Evolutionary conservation across 2,888 invertebrate species (phyloP).

Genomic region (Nephrocerus scutellatus): DNA sequence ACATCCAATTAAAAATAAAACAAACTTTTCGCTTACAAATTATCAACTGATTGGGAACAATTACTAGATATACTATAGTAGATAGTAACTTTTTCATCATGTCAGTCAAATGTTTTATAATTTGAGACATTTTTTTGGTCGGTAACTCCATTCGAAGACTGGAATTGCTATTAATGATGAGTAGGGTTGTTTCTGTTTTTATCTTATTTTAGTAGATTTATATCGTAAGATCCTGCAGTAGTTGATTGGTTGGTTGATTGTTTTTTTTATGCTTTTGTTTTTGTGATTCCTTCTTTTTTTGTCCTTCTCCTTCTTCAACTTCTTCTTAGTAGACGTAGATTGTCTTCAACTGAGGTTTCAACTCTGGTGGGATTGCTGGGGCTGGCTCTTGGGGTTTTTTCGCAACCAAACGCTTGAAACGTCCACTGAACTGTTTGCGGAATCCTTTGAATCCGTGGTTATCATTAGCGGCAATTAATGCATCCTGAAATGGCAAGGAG

Average conservation of each 20-base stretch:
- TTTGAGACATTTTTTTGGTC: conserved; percentile 17
- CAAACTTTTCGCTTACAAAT: conserved; percentile 19
- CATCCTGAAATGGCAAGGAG: conserved; percentile 67
- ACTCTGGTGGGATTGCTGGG: conserved; percentile 78
- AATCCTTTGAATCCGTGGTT: conserved; percentile 74
- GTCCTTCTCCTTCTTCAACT: conserved; percentile 8
- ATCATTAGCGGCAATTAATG: conserved; percentile 64
- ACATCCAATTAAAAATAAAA: no score
- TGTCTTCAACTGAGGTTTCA: conserved; percentile 79
- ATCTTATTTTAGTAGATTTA: conserved; percentile 16
- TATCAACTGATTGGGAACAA: no score
- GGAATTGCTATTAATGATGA: no score
- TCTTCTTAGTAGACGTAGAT: conserved; percentile 72
- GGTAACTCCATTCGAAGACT: conserved; percentile 20
- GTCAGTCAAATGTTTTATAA: conserved; percentile 3
- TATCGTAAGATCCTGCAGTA: conserved; percentile 19
- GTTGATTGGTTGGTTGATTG: conserved; percentile 4
- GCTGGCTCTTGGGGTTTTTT: conserved; percentile 75
- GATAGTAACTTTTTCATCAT: conserved; percentile 1
- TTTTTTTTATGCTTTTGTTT: no score
- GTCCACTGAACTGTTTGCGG: conserved; percentile 77
- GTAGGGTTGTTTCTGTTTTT: conserved; percentile 2
- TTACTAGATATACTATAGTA: no score
- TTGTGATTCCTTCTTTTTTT: conserved; percentile 18
- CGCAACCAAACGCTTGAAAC: conserved; percentile 77